A percentile compares a stretch with the other conserved stretches of the same genome.
phyloP scores from a whole-genome alignment of 1,140 invertebrate species.

The Agrypnia vestita region DNA sequence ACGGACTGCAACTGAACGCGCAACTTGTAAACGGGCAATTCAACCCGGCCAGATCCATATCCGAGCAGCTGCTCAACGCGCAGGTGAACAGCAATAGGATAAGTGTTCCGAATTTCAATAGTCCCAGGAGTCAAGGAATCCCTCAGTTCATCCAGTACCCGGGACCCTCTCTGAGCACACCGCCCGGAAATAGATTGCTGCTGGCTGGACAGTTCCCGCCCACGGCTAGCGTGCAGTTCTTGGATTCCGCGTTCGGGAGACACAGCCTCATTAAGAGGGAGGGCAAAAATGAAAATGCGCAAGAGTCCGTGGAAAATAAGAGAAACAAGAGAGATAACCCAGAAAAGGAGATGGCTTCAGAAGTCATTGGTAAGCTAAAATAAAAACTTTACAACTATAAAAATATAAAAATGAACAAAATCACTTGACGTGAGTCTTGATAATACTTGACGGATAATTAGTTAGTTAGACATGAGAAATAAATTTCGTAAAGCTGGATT shows the following conservation, averaged over 20 bases:
- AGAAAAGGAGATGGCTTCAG: constrained; percentile 63
- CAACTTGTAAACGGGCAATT: constrained; percentile 78
- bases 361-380: neutral
- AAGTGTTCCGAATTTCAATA: neutral
- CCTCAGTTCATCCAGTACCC: constrained; percentile 24
- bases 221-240: constrained; percentile 75
- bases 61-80: constrained; percentile 72
- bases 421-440: too few species aligned
- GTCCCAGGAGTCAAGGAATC: constrained; percentile 23
- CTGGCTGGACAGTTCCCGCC: constrained; percentile 69
- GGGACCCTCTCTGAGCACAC: neutral
- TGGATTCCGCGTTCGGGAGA: constrained; percentile 71
- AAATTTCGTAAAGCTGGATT: neutral
- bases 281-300: constrained; percentile 46
- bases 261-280: constrained; percentile 74
- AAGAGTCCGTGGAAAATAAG: constrained; percentile 61
- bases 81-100: constrained; percentile 33
- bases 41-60: constrained; percentile 71
- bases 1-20: constrained; percentile 71
- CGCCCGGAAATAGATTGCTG: constrained; percentile 65
- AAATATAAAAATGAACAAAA: neutral
- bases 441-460: too few species aligned
- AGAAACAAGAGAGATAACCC: constrained; percentile 72
- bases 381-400: neutral
- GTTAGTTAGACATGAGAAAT: too few species aligned